phyloP scores from a whole-genome alignment of 2,888 invertebrate genomes.

The Himalopsyche anomala region DNA sequence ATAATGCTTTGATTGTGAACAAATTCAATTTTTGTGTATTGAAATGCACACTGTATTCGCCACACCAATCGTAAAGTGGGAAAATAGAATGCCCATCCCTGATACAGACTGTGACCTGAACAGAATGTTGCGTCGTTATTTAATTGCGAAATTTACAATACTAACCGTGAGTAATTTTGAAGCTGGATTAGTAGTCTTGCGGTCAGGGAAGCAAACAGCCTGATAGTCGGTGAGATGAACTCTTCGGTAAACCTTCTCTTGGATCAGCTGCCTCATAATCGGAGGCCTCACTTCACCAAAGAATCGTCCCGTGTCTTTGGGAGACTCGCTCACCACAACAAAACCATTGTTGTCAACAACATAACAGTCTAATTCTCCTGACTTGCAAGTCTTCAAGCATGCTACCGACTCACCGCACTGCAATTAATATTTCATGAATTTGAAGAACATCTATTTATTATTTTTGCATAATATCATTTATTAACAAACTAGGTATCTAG shows the following conservation, averaged over 20 bases:
- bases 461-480: too few relatives aligned
- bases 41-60: too few relatives aligned
- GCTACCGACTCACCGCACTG: constrained; percentile 71
- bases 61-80: too few relatives aligned
- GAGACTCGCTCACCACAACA: constrained; percentile 86
- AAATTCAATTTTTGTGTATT: background rate
- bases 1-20: too few relatives aligned
- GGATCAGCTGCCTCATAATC: constrained; percentile 85
- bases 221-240: constrained; percentile 91
- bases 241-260: constrained; percentile 85
- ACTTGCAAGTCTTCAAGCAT: constrained; percentile 78
- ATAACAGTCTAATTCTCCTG: constrained; percentile 86
- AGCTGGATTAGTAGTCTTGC: constrained; percentile 80
- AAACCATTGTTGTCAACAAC: constrained; percentile 94
- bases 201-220: constrained; percentile 88
- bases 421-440: background rate
- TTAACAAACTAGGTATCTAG: too few relatives aligned
- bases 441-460: background rate
- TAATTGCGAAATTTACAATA: constrained; percentile 57
- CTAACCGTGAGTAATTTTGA: constrained; percentile 80
- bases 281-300: constrained; percentile 90
- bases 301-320: constrained; percentile 87
- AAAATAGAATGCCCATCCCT: too few relatives aligned
- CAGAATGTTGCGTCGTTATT: too few relatives aligned
- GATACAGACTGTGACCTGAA: too few relatives aligned